phyloP scores from a whole-genome alignment of 2,888 invertebrate genomes.

The Sinhomidia bicolor region DNA sequence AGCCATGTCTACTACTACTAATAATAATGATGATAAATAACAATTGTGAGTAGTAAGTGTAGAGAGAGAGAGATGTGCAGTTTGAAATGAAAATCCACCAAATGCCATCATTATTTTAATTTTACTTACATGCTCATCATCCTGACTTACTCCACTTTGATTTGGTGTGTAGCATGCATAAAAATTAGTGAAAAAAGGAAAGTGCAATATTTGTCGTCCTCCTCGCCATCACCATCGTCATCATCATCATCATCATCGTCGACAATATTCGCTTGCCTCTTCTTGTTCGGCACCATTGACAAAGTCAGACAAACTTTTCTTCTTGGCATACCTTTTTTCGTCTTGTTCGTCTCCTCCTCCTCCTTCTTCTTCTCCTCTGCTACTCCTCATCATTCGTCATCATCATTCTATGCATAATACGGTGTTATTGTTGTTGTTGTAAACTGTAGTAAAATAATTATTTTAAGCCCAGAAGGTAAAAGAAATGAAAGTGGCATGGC shows the following conservation, averaged over 20 bases:
- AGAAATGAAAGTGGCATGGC: slow-evolving; percentile 71
- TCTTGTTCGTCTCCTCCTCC: too few relatives aligned
- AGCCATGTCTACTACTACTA: too few relatives aligned
- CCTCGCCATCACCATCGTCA: neutral
- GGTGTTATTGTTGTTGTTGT: neutral
- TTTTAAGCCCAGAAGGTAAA: slow-evolving; percentile 71
- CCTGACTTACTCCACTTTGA: slow-evolving; percentile 18
- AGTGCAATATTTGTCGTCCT: slow-evolving; percentile 13
- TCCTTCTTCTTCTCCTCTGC: neutral
- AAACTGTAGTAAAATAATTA: neutral
- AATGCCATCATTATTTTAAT: too few relatives aligned
- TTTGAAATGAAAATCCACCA: too few relatives aligned
- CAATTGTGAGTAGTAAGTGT: too few relatives aligned
- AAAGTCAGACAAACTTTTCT: too few relatives aligned
- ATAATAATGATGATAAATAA: too few relatives aligned
- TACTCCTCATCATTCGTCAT: neutral
- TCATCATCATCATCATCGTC: too few relatives aligned
- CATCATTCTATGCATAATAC: neutral
- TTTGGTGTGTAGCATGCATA: neutral
- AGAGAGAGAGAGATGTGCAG: too few relatives aligned
- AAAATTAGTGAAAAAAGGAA: slow-evolving; percentile 34
- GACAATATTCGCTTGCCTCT: too few relatives aligned
- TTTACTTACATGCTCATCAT: too few relatives aligned
- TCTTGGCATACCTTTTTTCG: too few relatives aligned
- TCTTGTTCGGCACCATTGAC: neutral